Evolutionary conservation across 1,140 invertebrate genomes (phyloP).

Genomic region (Dolichoris vasculosae): DNA sequence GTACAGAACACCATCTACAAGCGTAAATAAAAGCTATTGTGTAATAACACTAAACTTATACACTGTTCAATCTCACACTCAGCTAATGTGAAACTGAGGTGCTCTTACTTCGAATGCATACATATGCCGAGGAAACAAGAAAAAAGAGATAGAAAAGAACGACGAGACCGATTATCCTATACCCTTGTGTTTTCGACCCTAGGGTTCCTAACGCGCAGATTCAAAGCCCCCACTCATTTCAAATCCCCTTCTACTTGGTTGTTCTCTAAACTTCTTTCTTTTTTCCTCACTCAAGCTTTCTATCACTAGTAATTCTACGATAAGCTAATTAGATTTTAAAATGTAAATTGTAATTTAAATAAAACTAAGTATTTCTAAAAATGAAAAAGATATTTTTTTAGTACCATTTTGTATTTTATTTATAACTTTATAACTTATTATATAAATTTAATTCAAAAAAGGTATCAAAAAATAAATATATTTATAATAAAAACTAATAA

Average conservation of each 20-base stretch:
- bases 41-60: not conserved
- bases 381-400: not conserved
- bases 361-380: not conserved
- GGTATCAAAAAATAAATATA: no score
- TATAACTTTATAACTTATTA: not conserved
- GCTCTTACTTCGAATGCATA: not conserved
- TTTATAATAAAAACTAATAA: no score
- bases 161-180: constrained; percentile 46
- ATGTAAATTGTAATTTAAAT: not conserved
- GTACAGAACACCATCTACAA: constrained; percentile 57
- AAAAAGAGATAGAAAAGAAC: not conserved
- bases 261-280: constrained; percentile 1
- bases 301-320: not conserved
- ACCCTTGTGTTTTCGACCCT: constrained; percentile 56
- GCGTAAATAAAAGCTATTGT: constrained; percentile 28
- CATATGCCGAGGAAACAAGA: not conserved
- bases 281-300: not conserved
- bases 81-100: constrained; percentile 54
- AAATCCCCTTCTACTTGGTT: not conserved
- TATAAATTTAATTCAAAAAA: no score
- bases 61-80: constrained; percentile 60
- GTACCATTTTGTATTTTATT: not conserved
- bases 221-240: constrained; percentile 44
- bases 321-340: constrained; percentile 30
- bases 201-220: constrained; percentile 45